A percentile compares a stretch with the other conserved stretches of the same genome.
Conservation (phyloP, 1,140 invertebrate species). For the Meteorus sp. region DNA sequence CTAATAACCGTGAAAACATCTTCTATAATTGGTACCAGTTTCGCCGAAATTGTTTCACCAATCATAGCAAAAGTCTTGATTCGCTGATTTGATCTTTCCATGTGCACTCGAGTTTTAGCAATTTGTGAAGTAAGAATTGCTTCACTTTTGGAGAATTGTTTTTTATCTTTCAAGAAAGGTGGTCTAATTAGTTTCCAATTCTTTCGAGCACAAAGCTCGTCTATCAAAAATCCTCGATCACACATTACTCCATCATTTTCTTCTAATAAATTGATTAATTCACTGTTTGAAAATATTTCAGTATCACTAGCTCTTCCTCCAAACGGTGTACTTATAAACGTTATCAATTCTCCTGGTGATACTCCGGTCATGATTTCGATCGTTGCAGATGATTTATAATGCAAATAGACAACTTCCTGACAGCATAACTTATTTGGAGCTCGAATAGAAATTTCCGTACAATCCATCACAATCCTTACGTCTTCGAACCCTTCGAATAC, state of each 20-base stretch:
- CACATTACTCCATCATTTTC: constrained; percentile 22
- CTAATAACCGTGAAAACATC: constrained; percentile 33
- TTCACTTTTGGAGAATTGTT: constrained; percentile 31
- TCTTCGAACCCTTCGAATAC: constrained; percentile 36
- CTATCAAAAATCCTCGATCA: constrained; percentile 27
- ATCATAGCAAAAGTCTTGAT: constrained; percentile 18
- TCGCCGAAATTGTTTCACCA: not conserved
- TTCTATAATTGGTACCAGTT: not conserved
- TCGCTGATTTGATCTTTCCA: constrained; percentile 18
- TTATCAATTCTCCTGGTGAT: constrained; percentile 37
- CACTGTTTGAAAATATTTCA: constrained; percentile 34
- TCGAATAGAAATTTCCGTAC: constrained; percentile 31
- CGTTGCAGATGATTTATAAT: constrained; percentile 36
- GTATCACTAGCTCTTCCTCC: constrained; percentile 41
- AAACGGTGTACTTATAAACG: constrained; percentile 41
- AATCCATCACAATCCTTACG: constrained; percentile 36
- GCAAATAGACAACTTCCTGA: constrained; percentile 31
- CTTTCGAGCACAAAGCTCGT: constrained; percentile 26
- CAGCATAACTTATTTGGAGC: constrained; percentile 23
- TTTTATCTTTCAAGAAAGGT: constrained; percentile 25
- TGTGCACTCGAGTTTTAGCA: constrained; percentile 21
- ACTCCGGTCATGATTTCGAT: constrained; percentile 44
- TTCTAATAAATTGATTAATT: constrained; percentile 15
- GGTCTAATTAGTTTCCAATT: constrained; percentile 15
- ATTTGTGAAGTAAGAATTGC: constrained; percentile 23